Base-by-base conservation (phyloP, 2,797 vertebrate genomes). In the Cyprinodon diabolis region DNA sequence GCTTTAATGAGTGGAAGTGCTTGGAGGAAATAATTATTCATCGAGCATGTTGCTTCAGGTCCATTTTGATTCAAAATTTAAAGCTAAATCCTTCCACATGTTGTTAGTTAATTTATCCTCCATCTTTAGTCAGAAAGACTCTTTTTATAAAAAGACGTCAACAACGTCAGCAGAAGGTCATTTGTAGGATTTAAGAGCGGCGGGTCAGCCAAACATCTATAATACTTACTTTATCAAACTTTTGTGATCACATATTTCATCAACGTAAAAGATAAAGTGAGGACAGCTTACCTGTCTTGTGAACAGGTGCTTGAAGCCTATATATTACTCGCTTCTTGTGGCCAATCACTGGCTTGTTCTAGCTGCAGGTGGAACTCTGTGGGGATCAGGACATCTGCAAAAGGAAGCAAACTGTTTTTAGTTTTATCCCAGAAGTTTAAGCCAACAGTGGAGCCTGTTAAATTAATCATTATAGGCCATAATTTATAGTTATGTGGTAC, bases 351-450 rank as follows among this genome's bases (percentile, higher is more conserved):
- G 75, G 71, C 68, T 83, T 83, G 72, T 74, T 83, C 68, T 84
- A 75, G 82, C 74, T 81, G 83, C 86, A 70, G 72, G 84, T 68
- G 87, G 76, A 86, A 81, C 77, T 85, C 56, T 81, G 77, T 77
- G 76, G 84, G 75, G 89, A 89, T 93, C 86, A 90, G 86, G 89
- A 93, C 81, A 88, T 91, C 95, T 95, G 91, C 30, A 76, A 92
- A 30, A 88, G 58, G 56, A 89, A 85, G 79, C 10, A 88, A 70
- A 89, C 47, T 40, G 45, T 69, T 78, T 40, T 80, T 30, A 86
- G 62, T 70, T 47, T 55, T 10, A 11, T 63, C 55, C 54, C 25
- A 71, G 9, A 71, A 69, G 35, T 76, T 52, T 65, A 37, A 49
- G 66, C 30, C 55, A 48, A 45, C 10, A 52, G 17, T 6, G 17